These are phyloP conservation scores for Ophion slaviceki DNA, from an alignment of 2,888 invertebrate genomes.

Conservation along the genomic window DNA sequence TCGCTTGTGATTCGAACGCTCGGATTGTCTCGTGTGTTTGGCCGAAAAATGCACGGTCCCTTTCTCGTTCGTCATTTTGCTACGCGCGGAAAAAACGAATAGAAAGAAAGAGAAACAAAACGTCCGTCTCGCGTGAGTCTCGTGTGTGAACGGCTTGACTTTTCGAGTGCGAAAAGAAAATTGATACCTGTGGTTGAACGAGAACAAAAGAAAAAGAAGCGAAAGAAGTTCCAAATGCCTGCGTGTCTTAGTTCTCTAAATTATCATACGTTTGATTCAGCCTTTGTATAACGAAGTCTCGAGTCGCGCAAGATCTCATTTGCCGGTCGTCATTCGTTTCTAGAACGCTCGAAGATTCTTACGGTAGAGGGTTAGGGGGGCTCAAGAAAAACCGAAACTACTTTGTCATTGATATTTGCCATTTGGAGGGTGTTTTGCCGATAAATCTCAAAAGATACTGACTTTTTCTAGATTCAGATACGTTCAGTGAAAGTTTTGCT, in stretches of 20 bases:
- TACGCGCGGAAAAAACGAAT: slow-evolving; percentile 14
- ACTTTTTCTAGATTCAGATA: not conserved
- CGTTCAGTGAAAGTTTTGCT: not conserved
- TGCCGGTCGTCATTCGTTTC: slow-evolving; percentile 40
- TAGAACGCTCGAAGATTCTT: slow-evolving; percentile 39
- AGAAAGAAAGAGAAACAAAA: slow-evolving; percentile 5
- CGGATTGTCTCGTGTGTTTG: slow-evolving; percentile 68
- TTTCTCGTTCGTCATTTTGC: slow-evolving; percentile 14
- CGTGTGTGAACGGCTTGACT: not conserved
- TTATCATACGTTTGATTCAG: slow-evolving; percentile 63
- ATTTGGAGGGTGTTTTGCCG: not conserved
- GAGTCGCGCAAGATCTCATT: slow-evolving; percentile 31
- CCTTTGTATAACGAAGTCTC: slow-evolving; percentile 60
- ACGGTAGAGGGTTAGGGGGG: not conserved
- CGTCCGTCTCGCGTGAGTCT: not conserved
- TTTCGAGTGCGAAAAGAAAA: not conserved
- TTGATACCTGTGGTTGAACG: not conserved
- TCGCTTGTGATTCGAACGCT: slow-evolving; percentile 67
- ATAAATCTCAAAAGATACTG: not conserved
- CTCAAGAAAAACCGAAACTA: not conserved
- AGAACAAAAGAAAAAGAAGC: slow-evolving; percentile 23
- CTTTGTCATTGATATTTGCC: not conserved
- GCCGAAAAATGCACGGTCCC: slow-evolving; percentile 51
- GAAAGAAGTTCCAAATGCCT: slow-evolving; percentile 39
- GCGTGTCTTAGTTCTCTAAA: slow-evolving; percentile 40